Evolutionary conservation across 2,888 invertebrate genomes (phyloP), one percentile per base, ranked within the genome.

Genomic region (Cenopis cana): DNA sequence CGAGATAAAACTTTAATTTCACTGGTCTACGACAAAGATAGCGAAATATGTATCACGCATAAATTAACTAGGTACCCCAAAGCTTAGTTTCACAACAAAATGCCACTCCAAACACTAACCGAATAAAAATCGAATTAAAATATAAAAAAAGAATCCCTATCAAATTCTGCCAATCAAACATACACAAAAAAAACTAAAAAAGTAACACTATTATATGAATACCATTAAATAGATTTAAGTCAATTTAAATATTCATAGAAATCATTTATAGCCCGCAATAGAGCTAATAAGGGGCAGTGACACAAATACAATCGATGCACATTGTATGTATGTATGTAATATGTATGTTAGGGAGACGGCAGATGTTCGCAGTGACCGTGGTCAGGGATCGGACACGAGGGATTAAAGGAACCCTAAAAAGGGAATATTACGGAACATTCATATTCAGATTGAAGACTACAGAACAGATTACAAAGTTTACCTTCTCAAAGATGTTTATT

Each of bases 331-430:
- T 64, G 29, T 12, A 41, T 17, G 54, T n/a, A n/a, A n/a, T 59
- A 46, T 60, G 60, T 49, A 17, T 64, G 29, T 12, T 29, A 56
- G 55, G 65, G 68, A 55, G 61, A 20, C 33, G 68, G 65, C 70
- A 66, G 70, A 70, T 70, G 70, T 66, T 52, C 64, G 46, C 70
- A 70, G 70, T 70, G 70, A 65, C 70, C 65, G 70, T 70, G 70
- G 70, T 70, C 70, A 70, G 70, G 70, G 65, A 33, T 66, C 4
- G 20, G 9, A 33, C 65, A 52, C 36, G 59, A 52, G 18, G 46
- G 61, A 69, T 64, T 59, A 59, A 41, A 60, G 29, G 20, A 62
- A 41, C 38, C 46, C 41, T 3, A 18, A 56, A 55, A 46, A 29
- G 11, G 29, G 46, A 29, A 65, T 33, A 61, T 60, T 41, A 55